Base-by-base conservation (phyloP, 2,888 invertebrate species). In the Keiferia lycopersicella region DNA sequence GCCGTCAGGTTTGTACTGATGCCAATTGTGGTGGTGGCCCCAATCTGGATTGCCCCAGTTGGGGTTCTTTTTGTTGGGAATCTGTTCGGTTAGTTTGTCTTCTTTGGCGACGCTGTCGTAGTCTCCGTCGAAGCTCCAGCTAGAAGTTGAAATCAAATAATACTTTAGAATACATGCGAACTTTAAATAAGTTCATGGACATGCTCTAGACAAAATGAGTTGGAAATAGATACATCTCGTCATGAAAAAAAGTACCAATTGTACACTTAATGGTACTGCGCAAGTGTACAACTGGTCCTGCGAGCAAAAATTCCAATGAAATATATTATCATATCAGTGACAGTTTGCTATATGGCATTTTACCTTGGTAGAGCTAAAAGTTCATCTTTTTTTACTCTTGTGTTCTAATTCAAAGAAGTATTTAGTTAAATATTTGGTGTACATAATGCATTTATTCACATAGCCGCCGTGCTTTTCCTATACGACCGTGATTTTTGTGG, bases 11-110 rank as follows among this genome's bases (percentile, higher is more conserved):
- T 53, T 66, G 22, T 56, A n/a, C 38, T 22, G 60, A 53, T 22
- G 60, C 86, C 84, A 81, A 11, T 56, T 7, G 8, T 77, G 67
- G 26, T 77, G 67, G 26, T 78, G 74, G 60, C 80, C 78, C 81
- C 81, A 67, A 20, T 63, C 26, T 20, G 45, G 20, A 11, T 65
- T 65, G 48, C 75, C 72, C 45, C 78, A 79, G 71, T 79, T 26
- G 6, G 26, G 26, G 26, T 26, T 26, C 26, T 26, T 74, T 0
- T 74, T 76, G 14, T 2, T 22, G 0, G 20, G 11, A 12, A 22
- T 22, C 26, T 53, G 51, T 50, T 76, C 76, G 53, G 76, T 75
- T 11, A 74, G 63, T 65, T 77, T 79, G 65, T 76, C 69, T 62
- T 70, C 68, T 62, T 73, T 75, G 59, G 77, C 73, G 2, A 72